Base-by-base conservation (phyloP, 1,140 invertebrate species). In the Calosoma granatense region DNA sequence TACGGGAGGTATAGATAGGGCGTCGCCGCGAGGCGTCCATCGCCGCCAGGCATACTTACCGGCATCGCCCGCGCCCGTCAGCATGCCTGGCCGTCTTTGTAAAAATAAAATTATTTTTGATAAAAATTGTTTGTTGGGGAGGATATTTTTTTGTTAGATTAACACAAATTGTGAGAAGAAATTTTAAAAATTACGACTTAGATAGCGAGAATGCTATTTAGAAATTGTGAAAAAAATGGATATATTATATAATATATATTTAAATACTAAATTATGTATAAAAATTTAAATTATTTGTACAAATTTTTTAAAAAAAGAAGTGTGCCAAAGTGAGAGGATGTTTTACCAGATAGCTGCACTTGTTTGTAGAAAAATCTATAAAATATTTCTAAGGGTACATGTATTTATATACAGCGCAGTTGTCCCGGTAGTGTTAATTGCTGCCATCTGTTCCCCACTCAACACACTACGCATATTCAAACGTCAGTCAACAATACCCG, bases 81-180 rank as follows among this genome's bases (percentile, higher is more conserved):
- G 53, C 51, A 53, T 41, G 53, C 57, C 63, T 20, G 59, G 59
- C 53, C 51, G 3, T 20, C 57, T 53, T 61, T 68, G 63, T 69
- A 66, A 67, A 70, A 67, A 11, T 11, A 66, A 67, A 70, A 68
- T 60, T 71, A 72, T 72, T 72, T 72, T 71, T 71, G 69, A 72
- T 71, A 72, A 71, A 70, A 70, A 70, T 70, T 71, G 68, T 71
- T 71, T 70, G 69, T 72, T 72, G 69, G 69, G 69, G 70, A 70
- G 70, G 69, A 72, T 71, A 70, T 72, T 71, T 71, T n/a, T 72
- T 72, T 72, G 69, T 71, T 71, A 72, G 65, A 70, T 68, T 68
- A 67, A 66, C 64, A 63, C 23, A 56, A 60, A 63, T 60, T 58
- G 57, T 60, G 63, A 63, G 60, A 54, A 54, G 56, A 60, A 59